Conservation (phyloP, 2,797 vertebrate species). For the Danio kyathit region DNA sequence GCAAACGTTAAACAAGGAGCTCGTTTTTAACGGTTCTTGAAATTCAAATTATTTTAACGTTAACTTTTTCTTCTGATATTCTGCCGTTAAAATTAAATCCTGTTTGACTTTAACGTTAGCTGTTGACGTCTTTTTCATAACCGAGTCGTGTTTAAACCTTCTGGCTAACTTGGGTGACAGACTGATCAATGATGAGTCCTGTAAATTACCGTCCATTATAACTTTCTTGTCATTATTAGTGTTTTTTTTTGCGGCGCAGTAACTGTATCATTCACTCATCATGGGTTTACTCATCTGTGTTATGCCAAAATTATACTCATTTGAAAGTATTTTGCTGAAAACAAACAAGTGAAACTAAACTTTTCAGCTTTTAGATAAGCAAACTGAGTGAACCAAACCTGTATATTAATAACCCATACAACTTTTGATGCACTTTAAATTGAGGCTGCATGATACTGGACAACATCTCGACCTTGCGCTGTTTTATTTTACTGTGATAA, state of each 20-base stretch:
- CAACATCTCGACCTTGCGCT: no score
- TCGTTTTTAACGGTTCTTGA: background rate
- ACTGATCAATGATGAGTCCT: background rate
- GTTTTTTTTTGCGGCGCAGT: background rate
- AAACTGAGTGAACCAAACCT: no score
- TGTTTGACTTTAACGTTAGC: background rate
- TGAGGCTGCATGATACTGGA: no score
- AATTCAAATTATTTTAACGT: background rate
- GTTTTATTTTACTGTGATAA: no score
- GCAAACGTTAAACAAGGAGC: background rate
- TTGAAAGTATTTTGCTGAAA: no score
- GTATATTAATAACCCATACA: no score
- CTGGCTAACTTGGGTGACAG: background rate
- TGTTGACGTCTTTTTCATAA: background rate
- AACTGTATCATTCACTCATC: background rate
- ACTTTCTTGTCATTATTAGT: background rate
- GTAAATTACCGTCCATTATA: background rate
- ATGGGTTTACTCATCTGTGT: background rate
- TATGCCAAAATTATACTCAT: no score
- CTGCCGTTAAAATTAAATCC: background rate
- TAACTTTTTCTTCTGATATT: background rate
- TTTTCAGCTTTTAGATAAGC: no score
- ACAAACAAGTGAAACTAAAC: no score
- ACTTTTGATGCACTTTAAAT: no score
- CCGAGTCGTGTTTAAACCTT: background rate